Evolutionary conservation across 2,888 invertebrate genomes (phyloP).

Genomic region (Asteroscopus sphinx): DNA sequence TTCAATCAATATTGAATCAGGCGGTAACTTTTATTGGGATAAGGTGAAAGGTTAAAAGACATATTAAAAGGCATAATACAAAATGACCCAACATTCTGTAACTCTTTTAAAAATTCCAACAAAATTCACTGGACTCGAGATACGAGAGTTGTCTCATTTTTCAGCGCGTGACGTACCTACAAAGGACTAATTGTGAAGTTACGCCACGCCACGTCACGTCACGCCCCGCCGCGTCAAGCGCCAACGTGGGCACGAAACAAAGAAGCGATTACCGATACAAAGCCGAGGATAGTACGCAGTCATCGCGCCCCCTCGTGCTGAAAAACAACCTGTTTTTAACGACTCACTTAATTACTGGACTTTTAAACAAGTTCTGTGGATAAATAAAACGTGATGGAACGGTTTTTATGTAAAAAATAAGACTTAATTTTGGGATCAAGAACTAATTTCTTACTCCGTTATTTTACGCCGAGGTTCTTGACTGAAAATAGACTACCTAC

Average conservation of each 20-base stretch:
- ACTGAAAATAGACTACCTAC: conserved; percentile 17
- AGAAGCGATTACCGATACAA: conserved; percentile 52
- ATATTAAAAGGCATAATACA: conserved; percentile 11
- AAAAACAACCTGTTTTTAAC: conserved; percentile 54
- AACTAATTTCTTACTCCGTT: conserved; percentile 26
- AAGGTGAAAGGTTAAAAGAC: conserved; percentile 10
- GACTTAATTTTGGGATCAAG: conserved; percentile 17
- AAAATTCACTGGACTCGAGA: conserved; percentile 26
- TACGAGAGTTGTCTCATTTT: conserved; percentile 40
- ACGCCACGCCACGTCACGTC: conserved; percentile 28
- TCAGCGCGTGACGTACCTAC: conserved; percentile 37
- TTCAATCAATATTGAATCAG: conserved; percentile 16
- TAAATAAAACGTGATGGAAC: conserved; percentile 30
- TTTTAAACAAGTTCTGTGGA: conserved; percentile 52
- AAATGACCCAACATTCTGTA: conserved; percentile 8
- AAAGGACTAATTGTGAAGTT: conserved; percentile 52
- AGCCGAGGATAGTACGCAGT: conserved; percentile 26
- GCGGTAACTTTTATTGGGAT: conserved; percentile 4
- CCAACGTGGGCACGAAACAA: conserved; percentile 43
- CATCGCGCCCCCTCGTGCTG: conserved; percentile 23
- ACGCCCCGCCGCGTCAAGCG: background rate
- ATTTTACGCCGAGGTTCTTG: conserved; percentile 2
- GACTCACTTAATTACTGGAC: conserved; percentile 51
- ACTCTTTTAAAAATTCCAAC: conserved; percentile 25
- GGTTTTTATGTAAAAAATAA: conserved; percentile 33